phyloP scores from a whole-genome alignment of 2,113 vertebrate species.

The Phalacrocorax pelagicus region DNA sequence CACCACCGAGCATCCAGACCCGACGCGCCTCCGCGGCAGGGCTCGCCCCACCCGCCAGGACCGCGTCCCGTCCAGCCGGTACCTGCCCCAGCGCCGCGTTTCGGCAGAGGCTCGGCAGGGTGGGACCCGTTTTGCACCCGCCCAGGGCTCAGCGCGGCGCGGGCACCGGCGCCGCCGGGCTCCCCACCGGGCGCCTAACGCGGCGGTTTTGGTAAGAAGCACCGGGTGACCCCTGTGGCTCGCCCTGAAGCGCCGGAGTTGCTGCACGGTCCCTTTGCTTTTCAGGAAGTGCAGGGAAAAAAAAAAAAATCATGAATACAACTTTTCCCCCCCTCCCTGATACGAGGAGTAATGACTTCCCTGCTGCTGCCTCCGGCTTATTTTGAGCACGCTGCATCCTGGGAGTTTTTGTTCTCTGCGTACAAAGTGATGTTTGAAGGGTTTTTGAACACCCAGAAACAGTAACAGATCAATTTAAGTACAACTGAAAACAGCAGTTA shows the following conservation, averaged over 20 bases:
- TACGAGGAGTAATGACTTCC: neutral
- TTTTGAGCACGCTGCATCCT: neutral
- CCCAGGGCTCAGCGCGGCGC: rapidly evolving
- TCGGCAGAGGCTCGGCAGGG: no score
- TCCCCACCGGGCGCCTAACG: rapidly evolving
- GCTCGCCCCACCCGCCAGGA: neutral
- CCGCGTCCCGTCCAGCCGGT: neutral
- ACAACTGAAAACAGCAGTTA: neutral
- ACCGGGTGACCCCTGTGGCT: neutral
- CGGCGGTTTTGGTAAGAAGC: neutral
- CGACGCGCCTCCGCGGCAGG: rapidly evolving
- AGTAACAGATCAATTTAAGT: neutral
- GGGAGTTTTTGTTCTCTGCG: neutral
- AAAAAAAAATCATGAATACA: neutral
- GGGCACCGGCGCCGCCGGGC: rapidly evolving
- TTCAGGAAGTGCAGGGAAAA: neutral
- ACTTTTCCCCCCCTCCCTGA: neutral
- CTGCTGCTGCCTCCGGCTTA: neutral
- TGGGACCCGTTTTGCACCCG: rapidly evolving
- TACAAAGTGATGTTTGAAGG: neutral
- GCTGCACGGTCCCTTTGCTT: neutral
- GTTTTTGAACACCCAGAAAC: neutral
- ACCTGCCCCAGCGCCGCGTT: rapidly evolving
- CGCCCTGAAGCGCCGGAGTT: rapidly evolving
- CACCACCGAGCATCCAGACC: neutral